Evolutionary conservation across 2,888 invertebrate genomes (phyloP), one percentile per base, ranked within the genome.

Genomic region (Dynastes tityus): DNA sequence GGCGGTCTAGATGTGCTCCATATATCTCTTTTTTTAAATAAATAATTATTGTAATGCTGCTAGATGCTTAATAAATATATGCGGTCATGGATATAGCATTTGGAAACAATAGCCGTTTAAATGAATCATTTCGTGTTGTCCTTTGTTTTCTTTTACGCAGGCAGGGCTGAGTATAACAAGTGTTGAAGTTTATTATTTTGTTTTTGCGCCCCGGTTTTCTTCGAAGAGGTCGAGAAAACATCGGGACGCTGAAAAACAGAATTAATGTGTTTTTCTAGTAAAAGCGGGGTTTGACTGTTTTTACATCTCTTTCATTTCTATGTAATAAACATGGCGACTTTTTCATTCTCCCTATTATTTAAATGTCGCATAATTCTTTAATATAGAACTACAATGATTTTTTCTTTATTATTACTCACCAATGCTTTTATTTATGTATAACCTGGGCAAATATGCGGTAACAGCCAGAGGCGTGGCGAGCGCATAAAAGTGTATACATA

Each of bases 121-220:
- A 40, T 45, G 11, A 67, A 45, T 45, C 16, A 49, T 22, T 73
- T n/a, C 5, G 13, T 11, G 22, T 51, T 45, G 16, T 32, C 58
- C 55, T 58, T 13, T 61, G 13, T 51, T 9, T 22, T 16, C 29
- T 58, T n/a, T 5, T 58, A 22, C 22, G 29, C 13, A 9, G 8
- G 11, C 22, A 13, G 27, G 51, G 27, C 27, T 27, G 53, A 70
- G 16, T 58, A 9, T 22, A 58, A 40, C 16, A 73, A 73, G 16
- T 73, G 37, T 13, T 40, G 73, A 73, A 40, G 40, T 73, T 73
- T 58, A 58, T 73, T 73, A n/a, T 58, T 58, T 73, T 73, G 73
- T 73, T 73, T 73, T 73, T 73, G 40, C 51, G 73, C 22, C 61
- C 58, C 37, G 40, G 13, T 40, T 73, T 67, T 58, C 16, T 22